Conservation (phyloP, 2,888 invertebrate species). For the Mesorhabditis sp. region DNA sequence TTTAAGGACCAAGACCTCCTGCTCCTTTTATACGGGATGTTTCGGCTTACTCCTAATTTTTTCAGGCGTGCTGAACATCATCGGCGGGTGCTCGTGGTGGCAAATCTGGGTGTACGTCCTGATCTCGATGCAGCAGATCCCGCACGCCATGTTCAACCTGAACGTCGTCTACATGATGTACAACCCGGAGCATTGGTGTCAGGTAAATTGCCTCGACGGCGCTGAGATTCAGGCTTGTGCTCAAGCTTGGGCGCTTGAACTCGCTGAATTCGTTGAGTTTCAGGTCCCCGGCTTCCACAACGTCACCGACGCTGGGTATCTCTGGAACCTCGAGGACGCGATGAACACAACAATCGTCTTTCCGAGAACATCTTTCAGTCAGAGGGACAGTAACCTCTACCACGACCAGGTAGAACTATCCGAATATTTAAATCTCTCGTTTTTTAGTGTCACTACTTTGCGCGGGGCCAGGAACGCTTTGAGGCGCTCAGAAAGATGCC, state of each 20-base stretch:
- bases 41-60: background rate
- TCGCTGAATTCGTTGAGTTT: background rate
- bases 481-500: conserved; percentile 45
- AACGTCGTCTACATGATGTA: conserved; percentile 58
- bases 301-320: conserved; percentile 28
- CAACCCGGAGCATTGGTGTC: conserved; percentile 49
- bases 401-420: conserved; percentile 35
- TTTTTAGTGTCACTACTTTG: conserved; percentile 51
- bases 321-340: conserved; percentile 45
- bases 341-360: conserved; percentile 44
- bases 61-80: conserved; percentile 56
- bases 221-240: background rate
- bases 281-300: conserved; percentile 48
- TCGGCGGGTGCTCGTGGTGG: conserved; percentile 58
- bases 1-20: background rate
- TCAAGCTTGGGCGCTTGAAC: background rate
- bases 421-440: background rate
- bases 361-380: conserved; percentile 34
- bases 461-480: conserved; percentile 41
- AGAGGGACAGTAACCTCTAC: conserved; percentile 28
- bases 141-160: conserved; percentile 58
- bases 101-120: conserved; percentile 57
- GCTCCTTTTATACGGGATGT: conserved; percentile 1
- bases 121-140: conserved; percentile 57
- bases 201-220: conserved; percentile 21